Base-by-base conservation (phyloP, 2,797 vertebrate species). In the Limosa lapponica region DNA sequence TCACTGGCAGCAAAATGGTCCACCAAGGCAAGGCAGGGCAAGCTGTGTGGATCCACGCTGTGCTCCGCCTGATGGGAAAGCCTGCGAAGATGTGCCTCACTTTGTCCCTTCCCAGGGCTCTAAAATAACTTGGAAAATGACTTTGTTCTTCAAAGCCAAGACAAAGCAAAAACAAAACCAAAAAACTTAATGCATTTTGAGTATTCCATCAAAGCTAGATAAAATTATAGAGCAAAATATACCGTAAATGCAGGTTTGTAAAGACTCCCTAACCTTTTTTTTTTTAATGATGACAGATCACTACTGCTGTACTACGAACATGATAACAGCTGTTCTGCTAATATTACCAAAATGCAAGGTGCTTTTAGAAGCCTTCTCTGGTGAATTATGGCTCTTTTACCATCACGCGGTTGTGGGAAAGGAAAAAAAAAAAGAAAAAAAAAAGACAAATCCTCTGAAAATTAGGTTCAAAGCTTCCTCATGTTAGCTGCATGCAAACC, bases 301-400 rank as follows among this genome's bases (percentile, higher is more conserved):
- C 27, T 74, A 49, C 43, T 69, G 57, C 55, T 93, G 23, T 69
- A 44, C 54, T 58, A 92, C 67, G 52, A 54, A 71, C 91, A 92
- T 13, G 71, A 58, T 91, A 95, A 82, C 55, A 82, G 57, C 72
- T 49, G 36, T n/a, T 87, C 17, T 91, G 34, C 30, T 95, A 94
- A 94, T 95, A 77, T 87, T 90, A 91, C 23, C 75, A 93, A 95
- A 96, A 87, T 46, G 18, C 49, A 91, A 96, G n/a, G 39, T 88
- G 55, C 28, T 93, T 96, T 96, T 74, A 97, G 87, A 74, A 94
- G 67, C 39, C 34, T 96, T 67, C 8, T 79, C 46, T 59, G 85
- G 25, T 94, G 77, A 96, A 80, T 94, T 93, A 73, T 77, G 11
- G 57, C 28, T 90, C 44, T 91, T 55, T 89, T 66, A 52, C 34